Conservation (phyloP, 2,113 vertebrate genomes). For the Corydoras sp. region DNA sequence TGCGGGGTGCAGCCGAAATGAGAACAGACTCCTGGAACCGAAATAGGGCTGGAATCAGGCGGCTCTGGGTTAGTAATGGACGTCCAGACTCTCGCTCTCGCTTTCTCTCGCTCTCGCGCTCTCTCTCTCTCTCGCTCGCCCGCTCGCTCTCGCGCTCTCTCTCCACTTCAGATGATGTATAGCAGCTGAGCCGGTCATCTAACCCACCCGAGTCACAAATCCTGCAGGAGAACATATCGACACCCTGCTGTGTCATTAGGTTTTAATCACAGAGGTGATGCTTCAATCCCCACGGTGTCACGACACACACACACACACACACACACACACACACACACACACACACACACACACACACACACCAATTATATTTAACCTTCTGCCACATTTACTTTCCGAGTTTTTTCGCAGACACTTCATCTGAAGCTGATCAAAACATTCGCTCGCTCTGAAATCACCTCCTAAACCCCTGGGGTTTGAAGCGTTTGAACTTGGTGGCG, state of each 20-base stretch:
- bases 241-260: conserved; percentile 63
- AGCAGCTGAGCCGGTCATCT: conserved; percentile 53
- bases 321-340: conserved; percentile 29
- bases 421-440: too few relatives aligned
- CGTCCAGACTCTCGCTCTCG: too few relatives aligned
- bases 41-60: conserved; percentile 19
- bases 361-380: too few relatives aligned
- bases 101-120: conserved; percentile 11
- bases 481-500: too few relatives aligned
- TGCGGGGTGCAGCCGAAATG: conserved; percentile 55
- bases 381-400: too few relatives aligned
- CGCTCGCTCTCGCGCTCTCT: conserved; percentile 34
- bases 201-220: conserved; percentile 59
- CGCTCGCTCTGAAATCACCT: too few relatives aligned
- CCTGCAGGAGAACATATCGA: conserved; percentile 63
- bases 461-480: too few relatives aligned
- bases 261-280: conserved; percentile 62
- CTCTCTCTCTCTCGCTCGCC: conserved; percentile 4
- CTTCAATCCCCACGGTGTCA: conserved; percentile 52
- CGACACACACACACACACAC: conserved; percentile 50
- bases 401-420: too few relatives aligned
- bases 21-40: conserved; percentile 58
- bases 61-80: too few relatives aligned
- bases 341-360: conserved; percentile 3
- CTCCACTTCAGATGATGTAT: conserved; percentile 59